Evolutionary conservation across 2,797 vertebrate genomes (phyloP), one percentile per base, ranked within the genome.

Genomic region (Nyctibius grandis): DNA sequence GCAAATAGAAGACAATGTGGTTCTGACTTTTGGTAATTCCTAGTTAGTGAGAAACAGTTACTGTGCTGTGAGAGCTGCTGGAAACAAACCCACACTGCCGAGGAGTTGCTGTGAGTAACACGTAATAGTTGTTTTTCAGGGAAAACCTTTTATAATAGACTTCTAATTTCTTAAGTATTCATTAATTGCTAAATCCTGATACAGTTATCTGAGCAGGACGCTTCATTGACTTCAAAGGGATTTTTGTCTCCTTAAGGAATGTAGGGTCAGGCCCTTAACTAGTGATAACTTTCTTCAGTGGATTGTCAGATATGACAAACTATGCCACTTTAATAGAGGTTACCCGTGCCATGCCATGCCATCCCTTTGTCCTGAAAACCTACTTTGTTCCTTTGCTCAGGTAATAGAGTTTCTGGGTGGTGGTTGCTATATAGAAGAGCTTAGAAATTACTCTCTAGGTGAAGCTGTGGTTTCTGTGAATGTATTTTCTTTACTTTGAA

Each of bases 141-240:
- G 48, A 89, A 93, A 54, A 86, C 6, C 34, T 29, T 38, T 45
- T 44, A n/a, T 82, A 91, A 88, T 92, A 76, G 88, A 17, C 84
- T 89, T n/a, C n/a, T n/a, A n/a, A n/a, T n/a, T n/a, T n/a, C n/a
- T n/a, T n/a, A n/a, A 88, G 80, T 92, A 91, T 86, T 88, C 65
- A 76, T 96, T 97, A 94, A 95, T 94, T 93, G 86, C 80, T 44
- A 80, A 79, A 69, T 72, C 74, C 88, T 65, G 80, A 93, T 96
- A 93, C 2, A 96, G 93, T 95, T 96, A 94, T 95, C 91, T 91
- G 90, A 93, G 86, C 90, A 93, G 84, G 90, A 95, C 31, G 95
- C 91, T 95, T 91, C 94, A 91, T 74, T 87, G 94, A 97, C 95
- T 95, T 96, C 95, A 96, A 97, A 96, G 96, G 90, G 91, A 96